Conservation (phyloP, 2,797 vertebrate species). For the Alauda arvensis region DNA sequence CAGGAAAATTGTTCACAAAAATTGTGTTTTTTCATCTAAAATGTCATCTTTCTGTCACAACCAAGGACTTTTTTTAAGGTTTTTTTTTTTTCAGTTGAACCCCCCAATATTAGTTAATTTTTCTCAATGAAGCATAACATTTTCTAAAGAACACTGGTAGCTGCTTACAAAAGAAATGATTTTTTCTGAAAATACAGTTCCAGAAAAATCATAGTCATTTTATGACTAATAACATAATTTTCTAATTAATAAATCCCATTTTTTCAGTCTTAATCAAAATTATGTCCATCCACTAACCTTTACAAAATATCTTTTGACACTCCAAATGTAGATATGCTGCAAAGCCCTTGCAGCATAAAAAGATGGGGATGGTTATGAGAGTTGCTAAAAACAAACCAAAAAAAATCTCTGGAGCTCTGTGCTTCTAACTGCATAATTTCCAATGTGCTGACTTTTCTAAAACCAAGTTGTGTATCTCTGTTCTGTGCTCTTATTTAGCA, state of each 20-base stretch:
- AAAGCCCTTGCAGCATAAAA: not conserved
- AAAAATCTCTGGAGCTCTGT: not conserved
- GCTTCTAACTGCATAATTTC: not conserved
- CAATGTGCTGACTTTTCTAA: not conserved
- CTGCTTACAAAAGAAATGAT: not conserved
- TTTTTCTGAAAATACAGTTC: not conserved
- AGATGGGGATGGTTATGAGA: not conserved
- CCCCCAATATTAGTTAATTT: not conserved
- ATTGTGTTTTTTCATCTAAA: not conserved
- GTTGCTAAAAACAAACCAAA: not conserved
- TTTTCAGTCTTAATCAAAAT: not conserved
- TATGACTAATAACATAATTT: not conserved
- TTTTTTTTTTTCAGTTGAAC: not conserved
- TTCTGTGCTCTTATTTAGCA: not conserved
- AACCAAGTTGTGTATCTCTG: not conserved
- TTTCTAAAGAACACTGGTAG: not conserved
- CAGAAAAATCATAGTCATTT: not conserved
- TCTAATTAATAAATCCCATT: not conserved
- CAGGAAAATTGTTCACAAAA: not conserved
- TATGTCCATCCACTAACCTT: not conserved
- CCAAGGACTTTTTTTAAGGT: not conserved
- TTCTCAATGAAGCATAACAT: not conserved
- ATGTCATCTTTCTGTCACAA: not conserved
- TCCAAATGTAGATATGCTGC: not conserved
- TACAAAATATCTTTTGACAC: not conserved